Evolutionary conservation across 2,113 vertebrate species (phyloP).

Genomic region (Corvus hawaiiensis): DNA sequence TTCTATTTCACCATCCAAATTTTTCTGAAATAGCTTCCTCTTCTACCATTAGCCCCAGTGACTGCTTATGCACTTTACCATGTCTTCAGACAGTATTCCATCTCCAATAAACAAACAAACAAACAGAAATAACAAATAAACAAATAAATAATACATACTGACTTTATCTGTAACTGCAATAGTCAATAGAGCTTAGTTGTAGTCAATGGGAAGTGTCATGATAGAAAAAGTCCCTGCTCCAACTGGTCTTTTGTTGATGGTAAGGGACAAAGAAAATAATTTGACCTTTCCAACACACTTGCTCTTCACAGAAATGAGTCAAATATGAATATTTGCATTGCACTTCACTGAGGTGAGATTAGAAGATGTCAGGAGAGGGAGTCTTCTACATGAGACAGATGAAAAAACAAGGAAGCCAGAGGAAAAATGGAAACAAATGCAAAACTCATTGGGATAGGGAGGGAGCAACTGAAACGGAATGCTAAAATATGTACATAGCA

Average conservation of each 20-base stretch:
- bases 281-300: background rate
- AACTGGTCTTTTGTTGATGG: background rate
- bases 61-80: background rate
- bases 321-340: background rate
- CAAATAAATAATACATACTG: background rate
- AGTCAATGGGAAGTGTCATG: background rate
- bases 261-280: background rate
- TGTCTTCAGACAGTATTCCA: conserved; percentile 25
- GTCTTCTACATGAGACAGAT: background rate
- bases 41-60: conserved; percentile 28
- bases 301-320: background rate
- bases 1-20: background rate
- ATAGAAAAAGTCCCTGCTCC: background rate
- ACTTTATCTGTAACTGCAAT: background rate
- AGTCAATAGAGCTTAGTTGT: background rate
- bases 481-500: background rate
- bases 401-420: background rate
- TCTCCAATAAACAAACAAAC: background rate
- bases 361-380: background rate
- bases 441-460: background rate
- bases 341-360: background rate
- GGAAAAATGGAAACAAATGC: background rate
- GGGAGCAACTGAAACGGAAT: background rate
- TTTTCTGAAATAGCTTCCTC: conserved; percentile 35
- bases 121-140: background rate